Evolutionary conservation across 1,140 invertebrate genomes (phyloP), one percentile per base, ranked within the genome.

Genomic region (Aphis craccivora): DNA sequence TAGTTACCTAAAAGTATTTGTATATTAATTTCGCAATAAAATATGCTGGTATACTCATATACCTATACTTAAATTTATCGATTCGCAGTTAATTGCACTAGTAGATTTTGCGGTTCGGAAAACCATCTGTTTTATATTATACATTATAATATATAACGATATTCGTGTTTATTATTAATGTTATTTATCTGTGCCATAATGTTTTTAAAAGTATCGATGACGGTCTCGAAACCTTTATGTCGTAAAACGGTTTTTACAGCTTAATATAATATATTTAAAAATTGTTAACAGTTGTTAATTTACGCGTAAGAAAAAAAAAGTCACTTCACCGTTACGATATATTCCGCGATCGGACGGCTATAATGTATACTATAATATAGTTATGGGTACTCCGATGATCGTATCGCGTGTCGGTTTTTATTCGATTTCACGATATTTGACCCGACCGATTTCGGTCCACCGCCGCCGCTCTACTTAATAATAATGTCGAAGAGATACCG

Each of bases 141-240:
- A n/a, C 30, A n/a, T 18, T 14, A 67, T 60, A 60, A 30, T 60
- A 60, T 60, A 60, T n/a, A 6, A 76, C n/a, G 60, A 9, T 67
- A 67, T 76, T 76, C 60, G 60, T 76, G 60, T 76, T 76, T 76
- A n/a, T 76, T 53, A 23, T 53, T 76, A 76, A n/a, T n/a, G 60
- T 76, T 35, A n/a, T 76, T 76, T n/a, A 76, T 76, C n/a, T 18
- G 60, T 76, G 60, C n/a, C 60, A n/a, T 76, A 76, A 76, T 76
- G 30, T n/a, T 18, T n/a, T 76, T 76, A 18, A 76, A 18, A 7
- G 30, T 76, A 76, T 76, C n/a, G 30, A 76, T 30, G 30, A 76
- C 60, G 30, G 30, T 18, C 30, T 76, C 30, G 30, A n/a, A 76
- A n/a, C 60, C 30, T n/a, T 76, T 18, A 76, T 18, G 60, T n/a